phyloP scores from a whole-genome alignment of 2,888 invertebrate species.

The Agrotis ipsilon region DNA sequence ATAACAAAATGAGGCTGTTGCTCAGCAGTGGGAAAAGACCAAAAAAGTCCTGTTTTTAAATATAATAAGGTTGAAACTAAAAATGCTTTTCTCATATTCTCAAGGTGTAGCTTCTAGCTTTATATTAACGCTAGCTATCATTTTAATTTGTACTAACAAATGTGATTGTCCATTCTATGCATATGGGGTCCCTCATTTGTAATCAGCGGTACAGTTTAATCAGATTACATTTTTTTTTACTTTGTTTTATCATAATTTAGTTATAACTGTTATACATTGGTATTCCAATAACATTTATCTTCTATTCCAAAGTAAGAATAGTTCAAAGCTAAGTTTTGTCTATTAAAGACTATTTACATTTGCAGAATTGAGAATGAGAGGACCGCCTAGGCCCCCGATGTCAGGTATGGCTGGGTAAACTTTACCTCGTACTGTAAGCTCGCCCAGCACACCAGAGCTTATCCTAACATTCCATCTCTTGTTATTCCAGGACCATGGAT shows the following conservation, averaged over 20 bases:
- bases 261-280: conserved; percentile 27
- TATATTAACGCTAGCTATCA: conserved; percentile 5
- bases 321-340: conserved; percentile 26
- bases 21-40: too few species aligned
- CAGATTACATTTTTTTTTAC: neutral
- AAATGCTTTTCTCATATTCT: conserved; percentile 4
- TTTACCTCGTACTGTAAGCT: conserved; percentile 45
- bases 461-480: conserved; percentile 25
- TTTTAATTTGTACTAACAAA: neutral
- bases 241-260: conserved; percentile 6
- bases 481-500: conserved; percentile 84
- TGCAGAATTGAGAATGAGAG: conserved; percentile 89
- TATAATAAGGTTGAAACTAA: neutral
- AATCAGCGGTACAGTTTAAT: neutral
- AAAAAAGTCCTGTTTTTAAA: neutral
- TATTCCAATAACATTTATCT: neutral
- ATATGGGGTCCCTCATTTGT: conserved; percentile 44
- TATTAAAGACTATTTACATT: conserved; percentile 75
- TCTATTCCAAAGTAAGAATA: conserved; percentile 8
- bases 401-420: conserved; percentile 78
- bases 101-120: neutral
- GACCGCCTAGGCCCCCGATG: conserved; percentile 83
- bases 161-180: conserved; percentile 11
- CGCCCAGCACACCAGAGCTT: conserved; percentile 41
- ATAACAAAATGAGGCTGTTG: too few species aligned